These are phyloP conservation scores for Corythornis leucogaster DNA, from an alignment of 2,797 vertebrate genomes.

Conservation along the genomic window DNA sequence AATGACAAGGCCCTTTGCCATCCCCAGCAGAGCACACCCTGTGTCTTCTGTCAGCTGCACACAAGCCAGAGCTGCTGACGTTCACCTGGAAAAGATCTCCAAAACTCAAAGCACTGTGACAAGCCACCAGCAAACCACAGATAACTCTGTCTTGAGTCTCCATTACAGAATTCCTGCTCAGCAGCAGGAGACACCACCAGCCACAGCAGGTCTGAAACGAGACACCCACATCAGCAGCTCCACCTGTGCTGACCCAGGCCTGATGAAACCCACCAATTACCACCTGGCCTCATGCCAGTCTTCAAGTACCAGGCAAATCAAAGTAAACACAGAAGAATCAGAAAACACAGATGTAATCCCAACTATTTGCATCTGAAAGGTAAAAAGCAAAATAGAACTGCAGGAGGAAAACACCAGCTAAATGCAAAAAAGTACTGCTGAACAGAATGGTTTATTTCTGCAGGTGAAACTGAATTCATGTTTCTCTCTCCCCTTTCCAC, in stretches of 20 bases:
- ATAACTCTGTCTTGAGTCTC: background rate
- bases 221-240: background rate
- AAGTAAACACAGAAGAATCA: background rate
- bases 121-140: background rate
- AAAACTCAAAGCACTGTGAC: background rate
- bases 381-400: background rate
- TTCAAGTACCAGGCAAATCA: background rate
- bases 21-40: background rate
- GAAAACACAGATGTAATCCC: rapidly evolving
- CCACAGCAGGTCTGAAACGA: background rate
- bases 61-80: background rate
- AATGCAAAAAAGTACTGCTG: background rate
- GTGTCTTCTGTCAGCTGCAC: background rate
- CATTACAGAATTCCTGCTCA: background rate
- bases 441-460: background rate
- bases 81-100: background rate
- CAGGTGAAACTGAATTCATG: background rate
- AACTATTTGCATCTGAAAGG: background rate
- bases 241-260: background rate
- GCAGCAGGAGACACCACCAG: background rate
- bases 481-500: background rate
- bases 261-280: background rate
- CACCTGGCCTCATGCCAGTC: background rate
- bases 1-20: background rate
- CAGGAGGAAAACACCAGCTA: background rate